phyloP scores from a whole-genome alignment of 2,888 invertebrate species.

The Diabrotica balteata region DNA sequence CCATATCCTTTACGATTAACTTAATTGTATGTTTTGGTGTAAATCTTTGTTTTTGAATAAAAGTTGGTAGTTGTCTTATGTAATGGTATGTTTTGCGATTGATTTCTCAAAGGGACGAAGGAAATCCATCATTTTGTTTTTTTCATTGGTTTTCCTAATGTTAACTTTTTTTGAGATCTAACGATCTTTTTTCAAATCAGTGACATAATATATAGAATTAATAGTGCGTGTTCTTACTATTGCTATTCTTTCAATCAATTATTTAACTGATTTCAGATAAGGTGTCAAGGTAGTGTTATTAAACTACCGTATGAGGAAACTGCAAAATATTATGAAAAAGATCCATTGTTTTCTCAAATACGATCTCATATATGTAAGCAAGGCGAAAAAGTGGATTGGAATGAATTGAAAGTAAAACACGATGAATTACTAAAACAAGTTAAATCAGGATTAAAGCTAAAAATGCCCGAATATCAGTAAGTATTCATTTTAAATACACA shows the following conservation, averaged over 20 bases:
- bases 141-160: too few species aligned
- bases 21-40: too few species aligned
- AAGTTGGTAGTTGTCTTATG: too few species aligned
- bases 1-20: too few species aligned
- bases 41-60: too few species aligned
- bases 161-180: too few species aligned
- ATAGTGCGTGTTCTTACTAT: too few species aligned
- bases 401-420: constrained; percentile 58
- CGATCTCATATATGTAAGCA: constrained; percentile 61
- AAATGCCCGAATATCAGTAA: constrained; percentile 62
- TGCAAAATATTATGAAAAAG: constrained; percentile 58
- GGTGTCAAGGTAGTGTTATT: constrained; percentile 59
- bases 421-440: constrained; percentile 57
- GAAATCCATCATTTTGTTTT: too few species aligned
- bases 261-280: constrained; percentile 53
- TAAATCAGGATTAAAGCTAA: constrained; percentile 42
- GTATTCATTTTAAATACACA: constrained; percentile 38
- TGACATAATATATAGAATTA: too few species aligned
- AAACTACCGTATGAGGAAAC: constrained; percentile 52
- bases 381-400: constrained; percentile 59
- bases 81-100: too few species aligned
- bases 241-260: background rate
- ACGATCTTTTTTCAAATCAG: too few species aligned
- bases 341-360: constrained; percentile 58
- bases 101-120: too few species aligned